Evolutionary conservation across 2,888 invertebrate genomes (phyloP), one percentile per base, ranked within the genome.

Genomic region (Melinaea marsaeus): DNA sequence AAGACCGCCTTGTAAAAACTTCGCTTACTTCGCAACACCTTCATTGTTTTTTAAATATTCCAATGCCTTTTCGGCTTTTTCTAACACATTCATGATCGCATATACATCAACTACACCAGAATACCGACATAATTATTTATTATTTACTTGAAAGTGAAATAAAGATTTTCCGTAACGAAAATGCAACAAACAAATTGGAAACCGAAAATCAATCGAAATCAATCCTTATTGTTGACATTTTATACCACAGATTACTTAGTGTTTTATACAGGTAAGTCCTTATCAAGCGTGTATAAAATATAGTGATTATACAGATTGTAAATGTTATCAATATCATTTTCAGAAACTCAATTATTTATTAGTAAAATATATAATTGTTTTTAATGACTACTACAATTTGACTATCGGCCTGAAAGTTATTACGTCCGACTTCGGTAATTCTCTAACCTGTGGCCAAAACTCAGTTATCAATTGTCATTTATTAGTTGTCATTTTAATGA

Each of bases 31-130:
- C 1, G 82, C 77, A 51, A 80, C 79, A 67, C 79, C 81, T 74
- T 90, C 87, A 60, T 79, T 81, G 60, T 80, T 80, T 81, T 86
- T 89, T 34, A 91, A 75, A 69, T 81, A 87, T 75, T 90, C 89
- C 55, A 91, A 79, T 45, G 90, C 85, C 74, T 90, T 91, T 71
- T 91, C 89, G 59, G 91, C 90, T 75, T 90, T 91, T 64, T 91
- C 91, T 57, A 90, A 73, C 45, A 90, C 83, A 71, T 89, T 90
- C 91, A 91, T 91, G 69, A 69, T 76, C 80, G 65, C 37, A 55
- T 33, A 67, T 61, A 63, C 64, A 63, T 80, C 71, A 83, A 72
- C 76, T 73, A 57, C 64, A 69, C 34, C 47, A 6, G 35, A 35
- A 69, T 64, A 55, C 58, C 56, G 58, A 33, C 80, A 85, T 84